Evolutionary conservation across 2,797 vertebrate genomes (phyloP).

Genomic region (Pangasius djambal): DNA sequence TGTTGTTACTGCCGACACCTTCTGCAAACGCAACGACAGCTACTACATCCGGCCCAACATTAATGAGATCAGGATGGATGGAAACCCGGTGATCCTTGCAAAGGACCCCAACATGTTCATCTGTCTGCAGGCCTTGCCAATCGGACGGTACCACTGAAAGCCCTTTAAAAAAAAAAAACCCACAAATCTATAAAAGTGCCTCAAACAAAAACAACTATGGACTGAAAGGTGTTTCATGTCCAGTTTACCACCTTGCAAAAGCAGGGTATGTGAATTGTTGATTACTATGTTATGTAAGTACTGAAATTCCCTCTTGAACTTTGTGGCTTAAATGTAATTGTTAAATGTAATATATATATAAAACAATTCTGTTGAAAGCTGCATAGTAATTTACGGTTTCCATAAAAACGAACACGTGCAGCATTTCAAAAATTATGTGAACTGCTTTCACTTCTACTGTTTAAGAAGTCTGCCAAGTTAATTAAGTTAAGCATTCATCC

Average conservation of each 20-base stretch:
- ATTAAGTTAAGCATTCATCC: constrained; percentile 25
- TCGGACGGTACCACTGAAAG: constrained; percentile 87
- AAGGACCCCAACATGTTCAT: constrained; percentile 92
- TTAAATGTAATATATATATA: constrained; percentile 36
- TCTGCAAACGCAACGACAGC: constrained; percentile 91
- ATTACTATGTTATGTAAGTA: constrained; percentile 45
- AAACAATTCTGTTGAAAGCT: constrained; percentile 37
- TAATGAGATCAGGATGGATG: constrained; percentile 91
- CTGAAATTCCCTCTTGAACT: constrained; percentile 39
- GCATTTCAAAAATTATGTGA: constrained; percentile 58
- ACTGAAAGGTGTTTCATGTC: constrained; percentile 39
- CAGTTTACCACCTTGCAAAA: constrained; percentile 36
- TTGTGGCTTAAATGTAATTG: constrained; percentile 45
- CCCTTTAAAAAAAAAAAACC: neutral
- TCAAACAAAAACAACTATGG: constrained; percentile 13
- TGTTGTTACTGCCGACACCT: constrained; percentile 85
- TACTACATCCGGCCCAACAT: constrained; percentile 87
- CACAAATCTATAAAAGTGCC: constrained; percentile 7
- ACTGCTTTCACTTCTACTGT: constrained; percentile 60
- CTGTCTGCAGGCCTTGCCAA: constrained; percentile 88
- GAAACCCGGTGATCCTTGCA: constrained; percentile 89
- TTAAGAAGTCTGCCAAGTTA: constrained; percentile 60
- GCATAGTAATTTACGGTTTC: constrained; percentile 46
- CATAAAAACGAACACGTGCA: constrained; percentile 44
- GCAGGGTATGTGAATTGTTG: constrained; percentile 31